Conservation (phyloP, 2,113 vertebrate species). For the Pagrus major region DNA sequence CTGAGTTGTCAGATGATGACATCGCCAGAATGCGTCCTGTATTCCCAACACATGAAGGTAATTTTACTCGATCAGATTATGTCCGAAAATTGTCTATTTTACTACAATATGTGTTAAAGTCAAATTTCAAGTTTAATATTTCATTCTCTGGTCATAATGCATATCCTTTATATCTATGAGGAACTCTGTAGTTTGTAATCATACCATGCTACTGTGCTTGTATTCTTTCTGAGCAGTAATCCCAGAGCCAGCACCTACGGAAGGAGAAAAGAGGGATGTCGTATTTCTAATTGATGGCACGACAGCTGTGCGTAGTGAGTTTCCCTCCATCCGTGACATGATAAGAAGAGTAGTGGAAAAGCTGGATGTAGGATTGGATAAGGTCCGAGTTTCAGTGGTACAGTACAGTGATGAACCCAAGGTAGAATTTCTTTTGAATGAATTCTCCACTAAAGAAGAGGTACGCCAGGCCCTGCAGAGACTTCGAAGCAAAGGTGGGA, state of each 20-base stretch:
- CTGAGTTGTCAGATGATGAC: constrained; percentile 81
- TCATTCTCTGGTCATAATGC: not conserved
- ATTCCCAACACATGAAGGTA: constrained; percentile 74
- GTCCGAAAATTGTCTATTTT: not conserved
- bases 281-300: constrained; percentile 96
- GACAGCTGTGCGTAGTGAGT: constrained; percentile 83
- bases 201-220: constrained; percentile 21
- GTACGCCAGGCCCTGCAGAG: constrained; percentile 84
- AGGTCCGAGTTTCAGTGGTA: constrained; percentile 90
- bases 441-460: constrained; percentile 89
- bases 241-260: constrained; percentile 34
- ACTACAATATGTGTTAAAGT: not conserved
- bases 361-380: constrained; percentile 90
- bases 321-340: constrained; percentile 86
- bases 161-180: not conserved
- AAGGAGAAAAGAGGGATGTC: constrained; percentile 87
- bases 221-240: constrained; percentile 53
- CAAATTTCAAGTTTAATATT: not conserved
- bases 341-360: constrained; percentile 87
- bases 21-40: constrained; percentile 67
- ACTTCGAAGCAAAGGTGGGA: constrained; percentile 88
- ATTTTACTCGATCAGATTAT: constrained; percentile 21
- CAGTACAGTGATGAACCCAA: constrained; percentile 92
- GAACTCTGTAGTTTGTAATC: constrained; percentile 2
- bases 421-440: constrained; percentile 90